Evolutionary conservation across 1,140 invertebrate species (phyloP).

Genomic region (Drosophila punjabiensis): DNA sequence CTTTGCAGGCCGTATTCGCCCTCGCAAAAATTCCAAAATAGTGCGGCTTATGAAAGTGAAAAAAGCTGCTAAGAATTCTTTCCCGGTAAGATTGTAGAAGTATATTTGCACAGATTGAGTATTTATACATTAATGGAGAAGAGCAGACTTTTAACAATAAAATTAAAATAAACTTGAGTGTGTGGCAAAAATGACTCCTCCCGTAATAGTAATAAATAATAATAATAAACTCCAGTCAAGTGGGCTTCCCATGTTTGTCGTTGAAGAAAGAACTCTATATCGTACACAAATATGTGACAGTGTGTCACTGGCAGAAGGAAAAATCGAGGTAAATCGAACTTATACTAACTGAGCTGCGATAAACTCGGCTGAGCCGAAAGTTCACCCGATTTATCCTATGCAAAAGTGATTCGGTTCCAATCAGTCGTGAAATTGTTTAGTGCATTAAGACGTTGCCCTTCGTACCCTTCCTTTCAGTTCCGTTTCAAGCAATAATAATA

Average conservation of each 20-base stretch:
- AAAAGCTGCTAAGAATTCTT: neutral
- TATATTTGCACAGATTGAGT: neutral
- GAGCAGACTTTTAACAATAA: neutral
- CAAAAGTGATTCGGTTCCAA: conserved; percentile 67
- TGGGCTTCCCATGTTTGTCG: neutral
- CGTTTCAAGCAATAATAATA: conserved; percentile 15
- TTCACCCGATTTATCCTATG: conserved; percentile 54
- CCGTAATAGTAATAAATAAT: neutral
- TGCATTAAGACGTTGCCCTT: conserved; percentile 37
- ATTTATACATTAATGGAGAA: neutral
- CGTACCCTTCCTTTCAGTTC: neutral
- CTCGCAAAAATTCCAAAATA: neutral
- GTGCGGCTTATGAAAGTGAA: neutral
- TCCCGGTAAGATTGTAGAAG: neutral
- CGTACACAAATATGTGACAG: neutral
- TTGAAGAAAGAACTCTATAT: neutral
- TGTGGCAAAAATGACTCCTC: neutral
- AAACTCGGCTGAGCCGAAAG: conserved; percentile 23
- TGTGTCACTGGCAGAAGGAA: neutral
- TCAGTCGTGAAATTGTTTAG: conserved; percentile 74
- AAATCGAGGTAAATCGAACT: conserved; percentile 28
- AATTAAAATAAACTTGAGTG: neutral
- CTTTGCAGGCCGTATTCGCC: neutral
- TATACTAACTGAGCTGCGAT: conserved; percentile 41
- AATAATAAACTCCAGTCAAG: neutral